Evolutionary conservation across 2,888 invertebrate species (phyloP), one percentile per base, ranked within the genome.

Genomic region (Poecilus cupreus): DNA sequence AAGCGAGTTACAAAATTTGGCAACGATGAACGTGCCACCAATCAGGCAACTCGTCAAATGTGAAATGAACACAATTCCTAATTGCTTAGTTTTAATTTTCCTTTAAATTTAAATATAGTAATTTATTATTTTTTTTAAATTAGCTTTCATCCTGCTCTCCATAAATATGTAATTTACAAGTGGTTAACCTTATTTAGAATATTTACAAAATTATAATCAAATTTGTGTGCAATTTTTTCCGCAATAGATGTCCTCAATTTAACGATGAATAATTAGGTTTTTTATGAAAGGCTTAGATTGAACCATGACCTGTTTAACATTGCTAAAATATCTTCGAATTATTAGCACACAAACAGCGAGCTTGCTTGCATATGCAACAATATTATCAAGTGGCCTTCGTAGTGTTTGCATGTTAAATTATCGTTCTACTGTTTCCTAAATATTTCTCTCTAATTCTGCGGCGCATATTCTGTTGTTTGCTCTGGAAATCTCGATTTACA

Each of bases 301-400:
- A 37, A 37, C 64, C 64, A 68, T 68, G 64, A 68, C 64, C 64
- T 68, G 37, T 68, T 68, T 37, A 68, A 68, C 64, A 20, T 68
- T 68, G 60, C 37, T 39, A 68, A 68, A 68, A 68, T 68, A 68
- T 68, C 64, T 24, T 6, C 26, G n/a, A 60, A 24, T 60, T 24
- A 60, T 60, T 60, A 26, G 26, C n/a, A 24, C 60, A 60, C 60
- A 60, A 60, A 60, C 5, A 26, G 54, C 6, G 11, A 13, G 8
- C 18, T 68, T 68, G 64, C 26, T 68, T 68, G 64, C 16, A 68
- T 64, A 64, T 68, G 39, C 64, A 39, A 37, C 0, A 51, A 18
- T 10, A 37, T 68, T 37, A 68, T 68, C 64, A 37, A 68, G 10
- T 68, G 64, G 32, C 64, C 64, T 68, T 68, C 64, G 32, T 37